Evolutionary conservation across 92 coral and sea anemone species (phyloP).

Genomic region (Anthopleura xanthogrammica): DNA sequence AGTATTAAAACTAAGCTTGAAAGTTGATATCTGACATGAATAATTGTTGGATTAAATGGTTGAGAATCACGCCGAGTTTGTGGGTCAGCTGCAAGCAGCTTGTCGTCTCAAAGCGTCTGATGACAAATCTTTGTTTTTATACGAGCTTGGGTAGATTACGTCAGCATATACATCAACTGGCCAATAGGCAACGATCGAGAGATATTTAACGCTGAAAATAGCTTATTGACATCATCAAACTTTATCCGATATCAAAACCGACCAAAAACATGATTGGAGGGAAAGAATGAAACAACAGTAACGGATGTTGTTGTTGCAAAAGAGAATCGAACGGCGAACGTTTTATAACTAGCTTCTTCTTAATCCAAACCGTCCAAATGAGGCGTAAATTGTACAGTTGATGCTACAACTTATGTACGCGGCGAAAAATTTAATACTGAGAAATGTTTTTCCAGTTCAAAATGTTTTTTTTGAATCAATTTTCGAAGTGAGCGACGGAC

Average conservation of each 20-base stretch:
- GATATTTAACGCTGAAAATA: not conserved
- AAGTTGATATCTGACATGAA: not conserved
- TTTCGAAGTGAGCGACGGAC: no score
- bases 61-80: not conserved
- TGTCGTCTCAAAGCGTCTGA: not conserved
- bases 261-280: not conserved
- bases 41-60: not conserved
- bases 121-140: conserved; percentile 3
- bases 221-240: not conserved
- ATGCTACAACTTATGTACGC: no score
- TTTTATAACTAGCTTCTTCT: not conserved
- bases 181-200: not conserved
- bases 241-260: not conserved
- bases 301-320: not conserved
- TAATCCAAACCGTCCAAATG: no score
- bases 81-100: not conserved
- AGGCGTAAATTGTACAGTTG: no score
- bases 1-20: not conserved
- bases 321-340: not conserved
- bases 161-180: not conserved
- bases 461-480: no score
- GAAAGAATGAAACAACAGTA: no score
- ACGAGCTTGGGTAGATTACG: not conserved
- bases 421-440: no score
- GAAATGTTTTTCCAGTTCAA: no score